phyloP scores from a whole-genome alignment of 1,140 invertebrate genomes.

The Drosophila truncata region DNA sequence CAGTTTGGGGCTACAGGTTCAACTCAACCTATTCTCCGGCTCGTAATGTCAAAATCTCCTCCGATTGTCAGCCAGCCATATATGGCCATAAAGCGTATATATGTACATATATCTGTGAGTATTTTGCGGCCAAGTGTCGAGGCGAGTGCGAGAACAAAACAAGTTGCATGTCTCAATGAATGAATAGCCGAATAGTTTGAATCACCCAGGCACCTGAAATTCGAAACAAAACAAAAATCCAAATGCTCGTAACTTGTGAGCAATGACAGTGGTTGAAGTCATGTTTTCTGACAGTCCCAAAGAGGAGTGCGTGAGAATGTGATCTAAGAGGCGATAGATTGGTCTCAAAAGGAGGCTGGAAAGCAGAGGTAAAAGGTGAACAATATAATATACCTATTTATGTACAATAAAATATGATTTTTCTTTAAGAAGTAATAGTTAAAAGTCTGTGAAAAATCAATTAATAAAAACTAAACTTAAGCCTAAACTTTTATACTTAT shows the following conservation, averaged over 20 bases:
- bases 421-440: background rate
- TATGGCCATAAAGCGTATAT: slow-evolving; percentile 52
- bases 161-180: slow-evolving; percentile 77
- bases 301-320: slow-evolving; percentile 12
- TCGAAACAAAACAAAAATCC: slow-evolving; percentile 76
- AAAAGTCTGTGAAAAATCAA: background rate
- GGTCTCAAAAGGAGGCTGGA: background rate
- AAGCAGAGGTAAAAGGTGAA: background rate
- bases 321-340: background rate
- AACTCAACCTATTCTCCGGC: slow-evolving; percentile 38
- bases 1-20: slow-evolving; percentile 45
- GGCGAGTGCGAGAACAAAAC: slow-evolving; percentile 73
- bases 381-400: background rate
- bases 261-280: slow-evolving; percentile 81
- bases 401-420: background rate
- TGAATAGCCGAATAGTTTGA: slow-evolving; percentile 78
- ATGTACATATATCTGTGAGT: slow-evolving; percentile 15
- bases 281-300: slow-evolving; percentile 47
- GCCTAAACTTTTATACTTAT: no score
- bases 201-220: slow-evolving; percentile 79
- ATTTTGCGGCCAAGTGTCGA: slow-evolving; percentile 65
- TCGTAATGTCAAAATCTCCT: slow-evolving; percentile 74
- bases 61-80: slow-evolving; percentile 51
- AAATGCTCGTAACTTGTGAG: slow-evolving; percentile 62
- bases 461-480: fast-evolving